Evolutionary conservation across 1,140 invertebrate species (phyloP).

Genomic region (Acromyrmex heyeri): DNA sequence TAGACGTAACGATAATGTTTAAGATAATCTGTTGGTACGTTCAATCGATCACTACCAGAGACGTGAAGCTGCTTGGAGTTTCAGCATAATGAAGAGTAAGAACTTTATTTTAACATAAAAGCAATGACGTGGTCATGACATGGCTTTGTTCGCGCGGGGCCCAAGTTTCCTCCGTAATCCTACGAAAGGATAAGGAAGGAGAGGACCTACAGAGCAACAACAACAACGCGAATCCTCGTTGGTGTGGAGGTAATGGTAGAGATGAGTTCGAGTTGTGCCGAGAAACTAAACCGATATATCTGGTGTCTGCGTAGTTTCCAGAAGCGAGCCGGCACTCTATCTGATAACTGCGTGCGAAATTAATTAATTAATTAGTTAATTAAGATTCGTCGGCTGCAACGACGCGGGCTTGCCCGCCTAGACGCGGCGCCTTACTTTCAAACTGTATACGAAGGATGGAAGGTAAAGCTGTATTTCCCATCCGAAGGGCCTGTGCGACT

Average conservation of each 20-base stretch:
- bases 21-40: conserved; percentile 17
- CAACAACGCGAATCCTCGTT: conserved; percentile 75
- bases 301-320: conserved; percentile 77
- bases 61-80: conserved; percentile 13
- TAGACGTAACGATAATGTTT: conserved; percentile 1
- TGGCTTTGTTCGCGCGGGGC: conserved; percentile 36
- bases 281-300: conserved; percentile 82
- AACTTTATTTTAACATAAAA: conserved; percentile 57
- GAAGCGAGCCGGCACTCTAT: conserved; percentile 66
- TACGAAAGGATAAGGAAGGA: conserved; percentile 10
- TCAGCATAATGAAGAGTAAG: conserved; percentile 52
- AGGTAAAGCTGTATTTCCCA: conserved; percentile 40
- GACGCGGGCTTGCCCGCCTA: conserved; percentile 21
- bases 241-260: conserved; percentile 71
- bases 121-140: conserved; percentile 57
- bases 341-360: conserved; percentile 82
- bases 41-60: conserved; percentile 34
- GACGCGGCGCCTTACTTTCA: conserved; percentile 43
- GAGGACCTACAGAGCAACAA: conserved; percentile 44
- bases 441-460: conserved; percentile 24
- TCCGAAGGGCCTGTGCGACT: conserved; percentile 27
- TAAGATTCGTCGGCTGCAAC: conserved; percentile 74
- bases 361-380: conserved; percentile 85
- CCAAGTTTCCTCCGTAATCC: conserved; percentile 65
- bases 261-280: conserved; percentile 78